phyloP scores from a whole-genome alignment of 2,888 invertebrate genomes.

The Chrysomela aeneicollis region DNA sequence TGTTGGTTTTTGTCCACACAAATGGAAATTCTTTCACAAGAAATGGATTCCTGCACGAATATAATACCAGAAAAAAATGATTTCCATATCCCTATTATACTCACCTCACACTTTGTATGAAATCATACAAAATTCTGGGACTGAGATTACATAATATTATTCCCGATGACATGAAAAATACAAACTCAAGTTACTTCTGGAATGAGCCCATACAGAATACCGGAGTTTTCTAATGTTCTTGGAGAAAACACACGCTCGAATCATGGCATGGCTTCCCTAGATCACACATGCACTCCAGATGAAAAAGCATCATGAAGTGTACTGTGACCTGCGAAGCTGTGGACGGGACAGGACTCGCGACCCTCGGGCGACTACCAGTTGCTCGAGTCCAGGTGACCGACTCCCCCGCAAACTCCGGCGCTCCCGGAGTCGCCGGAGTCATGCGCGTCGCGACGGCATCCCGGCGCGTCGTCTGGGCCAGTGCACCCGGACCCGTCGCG shows the following conservation, averaged over 20 bases:
- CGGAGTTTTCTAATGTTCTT: too few relatives aligned
- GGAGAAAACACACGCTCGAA: too few relatives aligned
- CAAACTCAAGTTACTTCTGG: background rate
- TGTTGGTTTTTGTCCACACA: background rate
- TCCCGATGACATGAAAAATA: background rate
- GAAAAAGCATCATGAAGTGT: too few relatives aligned
- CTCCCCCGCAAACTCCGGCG: conserved; percentile 1
- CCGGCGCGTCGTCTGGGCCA: conserved; percentile 47
- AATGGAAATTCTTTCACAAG: background rate
- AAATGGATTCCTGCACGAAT: background rate
- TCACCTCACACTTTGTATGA: background rate
- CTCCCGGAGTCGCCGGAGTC: conserved; percentile 34
- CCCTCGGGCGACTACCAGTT: background rate
- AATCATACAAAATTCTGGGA: background rate
- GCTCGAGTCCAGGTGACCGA: conserved; percentile 1
- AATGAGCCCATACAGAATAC: background rate
- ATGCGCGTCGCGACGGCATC: conserved; percentile 45
- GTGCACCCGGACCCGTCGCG: conserved; percentile 48
- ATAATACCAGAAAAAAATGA: background rate
- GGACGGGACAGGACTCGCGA: too few relatives aligned
- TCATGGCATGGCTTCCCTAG: too few relatives aligned
- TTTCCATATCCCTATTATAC: background rate
- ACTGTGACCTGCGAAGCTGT: too few relatives aligned
- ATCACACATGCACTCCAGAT: too few relatives aligned
- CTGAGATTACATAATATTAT: background rate